Percentiles rank a stretch among this genome's conserved stretches.
These are phyloP conservation scores for Aythya baeri DNA, from an alignment of 2,113 vertebrate species.

Conservation along the genomic window DNA sequence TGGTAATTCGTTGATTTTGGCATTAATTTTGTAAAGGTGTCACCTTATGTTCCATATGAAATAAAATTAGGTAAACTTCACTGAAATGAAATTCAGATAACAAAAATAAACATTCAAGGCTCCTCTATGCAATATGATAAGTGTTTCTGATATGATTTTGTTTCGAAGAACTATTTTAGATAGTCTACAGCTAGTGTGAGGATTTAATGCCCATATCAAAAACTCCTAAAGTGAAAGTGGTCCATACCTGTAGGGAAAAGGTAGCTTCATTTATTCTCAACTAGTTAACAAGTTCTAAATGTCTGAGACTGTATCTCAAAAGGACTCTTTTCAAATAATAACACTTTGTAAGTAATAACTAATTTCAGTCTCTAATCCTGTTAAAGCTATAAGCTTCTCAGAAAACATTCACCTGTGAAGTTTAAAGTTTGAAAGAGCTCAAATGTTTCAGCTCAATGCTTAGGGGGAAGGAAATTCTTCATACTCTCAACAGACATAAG, in stretches of 20 bases:
- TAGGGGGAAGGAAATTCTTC: background rate
- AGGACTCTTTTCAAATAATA: background rate
- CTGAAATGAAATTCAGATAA: background rate
- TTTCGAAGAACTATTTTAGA: background rate
- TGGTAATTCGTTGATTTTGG: background rate
- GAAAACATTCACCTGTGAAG: background rate
- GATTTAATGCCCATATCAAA: background rate
- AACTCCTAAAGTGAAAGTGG: background rate
- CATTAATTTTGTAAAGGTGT: background rate
- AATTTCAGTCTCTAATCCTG: background rate
- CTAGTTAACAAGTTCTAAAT: background rate
- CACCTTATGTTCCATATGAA: background rate
- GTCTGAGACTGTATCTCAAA: background rate
- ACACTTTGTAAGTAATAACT: background rate
- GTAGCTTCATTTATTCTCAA: background rate
- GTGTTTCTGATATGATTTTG: background rate
- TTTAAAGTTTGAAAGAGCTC: background rate
- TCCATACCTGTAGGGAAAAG: background rate
- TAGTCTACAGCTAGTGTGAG: background rate
- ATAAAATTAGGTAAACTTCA: background rate
- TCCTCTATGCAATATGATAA: background rate
- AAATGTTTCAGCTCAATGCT: background rate
- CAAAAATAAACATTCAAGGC: background rate
- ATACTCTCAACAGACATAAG: background rate
- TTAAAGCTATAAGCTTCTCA: background rate